Evolutionary conservation across 2,113 vertebrate species (phyloP), one percentile per base, ranked within the genome.

Genomic region (Bagarius yarrelli): DNA sequence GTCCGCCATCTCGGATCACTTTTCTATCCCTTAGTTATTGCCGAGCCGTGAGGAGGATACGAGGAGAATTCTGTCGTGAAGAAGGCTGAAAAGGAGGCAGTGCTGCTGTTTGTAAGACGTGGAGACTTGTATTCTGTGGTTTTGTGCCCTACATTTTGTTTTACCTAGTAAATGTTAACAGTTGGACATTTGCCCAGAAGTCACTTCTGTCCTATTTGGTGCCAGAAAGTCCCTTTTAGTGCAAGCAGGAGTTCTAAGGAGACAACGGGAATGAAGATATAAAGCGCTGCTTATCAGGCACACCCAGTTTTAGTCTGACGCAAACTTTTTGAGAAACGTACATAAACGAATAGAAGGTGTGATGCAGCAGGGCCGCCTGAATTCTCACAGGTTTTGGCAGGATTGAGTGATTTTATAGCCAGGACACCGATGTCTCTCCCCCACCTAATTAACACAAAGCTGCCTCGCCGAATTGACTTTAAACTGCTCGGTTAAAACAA

Each of bases 381-480:
- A 30, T 63, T 61, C 19, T 57, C 56, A 59, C 59, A 40, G n/a
- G 44, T 52, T 70, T 72, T 78, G 47, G n/a, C 56, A 57, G 67
- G 50, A n/a, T 64, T 12, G 53, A 53, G 74, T 59, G 60, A 64
- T 61, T 72, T 69, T 74, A 59, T 81, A 34, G 85, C 53, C 71
- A 71, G 32, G 77, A 63, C n/a, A 44, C 56, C 81, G 70, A 27
- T 60, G 63, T 83, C 44, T 83, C 85, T 80, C 83, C 77, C 76
- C 66, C 76, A 56, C 74, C 73, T 86, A 78, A 85, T 86, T 85
- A 85, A 83, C 82, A 85, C 76, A 56, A 70, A 80, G 67, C 82
- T 74, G 52, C 67, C 75, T 66, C 25, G 50, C 25, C 27, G 34
- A 74, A 52, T 61, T 23, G 21, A 25, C 32, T 59, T 60, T 75